Evolutionary conservation across 2,888 invertebrate genomes (phyloP), one percentile per base, ranked within the genome.

Genomic region (Hypselothyrea guttata): DNA sequence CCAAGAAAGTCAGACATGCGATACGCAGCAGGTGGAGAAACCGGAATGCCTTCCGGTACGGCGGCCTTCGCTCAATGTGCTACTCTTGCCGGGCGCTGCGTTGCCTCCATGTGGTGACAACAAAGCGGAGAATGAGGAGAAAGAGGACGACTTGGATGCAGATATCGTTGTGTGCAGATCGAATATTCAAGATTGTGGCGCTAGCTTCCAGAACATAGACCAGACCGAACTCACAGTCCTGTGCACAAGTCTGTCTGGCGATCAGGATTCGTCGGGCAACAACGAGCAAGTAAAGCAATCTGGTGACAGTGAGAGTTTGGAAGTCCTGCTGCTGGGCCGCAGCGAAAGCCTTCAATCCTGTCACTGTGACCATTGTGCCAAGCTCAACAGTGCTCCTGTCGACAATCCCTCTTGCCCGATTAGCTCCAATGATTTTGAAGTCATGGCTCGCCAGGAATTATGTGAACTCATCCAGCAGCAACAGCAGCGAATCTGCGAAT

Each of bases 141-240:
- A 3, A 9, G 34, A 11, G 1, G 18, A 53, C 4, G 40, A 31
- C 1, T 56, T 70, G 9, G 65, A 78, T 12, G 65, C 62, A 4
- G 73, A 84, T 16, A 73, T 81, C 18, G 41, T 54, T 46, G 82
- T 81, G 1, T 56, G 56, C 4, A 77, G 81, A 44, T 81, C 84
- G 1, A 58, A 9, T 3, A 59, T 67, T 7, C 41, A 33, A 8
- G 74, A 81, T 48, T 27, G 33, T 2, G 64, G 62, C 4, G 37
- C 42, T 0, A 55, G n/a, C 0, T 60, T 41, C 63, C 73, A 0
- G 73, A 73, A n/a, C n/a, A 58, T 75, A 4, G 76, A 83, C 35
- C 48, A 45, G 18, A 59, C 65, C 3, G 63, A 79, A 37, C 41
- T 79, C 2, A 71, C 73, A 2, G 51, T 75, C 0, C 11, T 76